Conservation (phyloP, 2,113 vertebrate genomes). For the Anarhynchus alexandrinus region DNA sequence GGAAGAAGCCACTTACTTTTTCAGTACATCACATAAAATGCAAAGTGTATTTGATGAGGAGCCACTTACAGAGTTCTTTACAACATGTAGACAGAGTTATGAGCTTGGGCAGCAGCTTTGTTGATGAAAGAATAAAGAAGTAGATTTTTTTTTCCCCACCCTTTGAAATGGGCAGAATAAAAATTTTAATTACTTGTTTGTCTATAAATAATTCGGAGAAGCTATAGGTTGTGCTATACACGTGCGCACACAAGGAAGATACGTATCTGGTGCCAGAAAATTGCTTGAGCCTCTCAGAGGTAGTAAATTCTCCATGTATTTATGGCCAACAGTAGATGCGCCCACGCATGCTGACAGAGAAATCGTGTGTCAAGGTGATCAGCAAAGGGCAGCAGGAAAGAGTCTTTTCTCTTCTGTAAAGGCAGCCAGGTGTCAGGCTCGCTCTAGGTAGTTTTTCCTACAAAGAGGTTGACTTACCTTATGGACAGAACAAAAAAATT, state of each 20-base stretch:
- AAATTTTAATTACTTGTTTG: slow-evolving; percentile 59
- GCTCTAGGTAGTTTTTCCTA: background rate
- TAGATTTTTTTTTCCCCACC: background rate
- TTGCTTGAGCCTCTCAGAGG: background rate
- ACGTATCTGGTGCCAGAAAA: background rate
- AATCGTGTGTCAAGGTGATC: background rate
- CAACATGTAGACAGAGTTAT: slow-evolving; percentile 29
- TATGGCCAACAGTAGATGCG: background rate
- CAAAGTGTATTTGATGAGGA: slow-evolving; percentile 46
- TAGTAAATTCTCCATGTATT: background rate
- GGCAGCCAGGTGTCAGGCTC: background rate
- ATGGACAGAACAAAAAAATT: background rate
- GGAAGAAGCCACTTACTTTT: slow-evolving; percentile 14
- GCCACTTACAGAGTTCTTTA: slow-evolving; percentile 16
- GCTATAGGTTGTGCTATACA: background rate
- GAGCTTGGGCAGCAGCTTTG: slow-evolving; percentile 21
- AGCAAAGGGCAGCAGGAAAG: background rate
- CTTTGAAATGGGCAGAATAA: slow-evolving; percentile 19
- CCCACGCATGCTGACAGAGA: background rate
- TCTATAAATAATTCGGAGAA: background rate
- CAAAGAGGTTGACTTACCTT: background rate
- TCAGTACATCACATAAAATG: slow-evolving; percentile 47
- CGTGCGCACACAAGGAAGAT: background rate
- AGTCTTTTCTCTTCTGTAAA: background rate
- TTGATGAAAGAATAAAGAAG: slow-evolving; percentile 39